Conservation (phyloP, 2,797 vertebrate species). For the Benthosema pterotum region DNA sequence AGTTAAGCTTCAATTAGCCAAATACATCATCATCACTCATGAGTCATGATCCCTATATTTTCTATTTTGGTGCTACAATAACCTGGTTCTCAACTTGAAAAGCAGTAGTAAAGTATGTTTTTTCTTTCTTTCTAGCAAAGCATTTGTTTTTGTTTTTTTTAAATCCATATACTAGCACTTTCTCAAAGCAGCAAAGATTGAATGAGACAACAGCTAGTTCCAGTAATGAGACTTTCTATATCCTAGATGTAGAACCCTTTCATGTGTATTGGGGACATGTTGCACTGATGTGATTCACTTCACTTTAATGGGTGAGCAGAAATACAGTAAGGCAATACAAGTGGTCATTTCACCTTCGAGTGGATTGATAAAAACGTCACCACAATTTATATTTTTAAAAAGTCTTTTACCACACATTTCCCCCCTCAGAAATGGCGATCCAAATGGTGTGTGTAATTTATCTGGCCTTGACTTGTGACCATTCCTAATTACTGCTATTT, state of each 20-base stretch:
- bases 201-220: conserved; percentile 19
- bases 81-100: conserved; percentile 30
- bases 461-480: too few relatives aligned
- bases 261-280: conserved; percentile 39
- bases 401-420: too few relatives aligned
- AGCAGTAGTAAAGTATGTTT: conserved; percentile 3
- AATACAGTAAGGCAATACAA: conserved; percentile 20
- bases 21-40: too few relatives aligned
- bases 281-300: conserved; percentile 75
- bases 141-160: too few relatives aligned
- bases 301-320: conserved; percentile 15
- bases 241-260: conserved; percentile 24
- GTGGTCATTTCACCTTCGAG: too few relatives aligned
- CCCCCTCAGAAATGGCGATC: too few relatives aligned
- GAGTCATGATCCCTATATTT: conserved; percentile 4
- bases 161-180: too few relatives aligned
- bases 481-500: too few relatives aligned
- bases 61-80: conserved; percentile 43
- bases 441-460: too few relatives aligned
- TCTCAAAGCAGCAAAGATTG: conserved; percentile 24
- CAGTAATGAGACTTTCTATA: conserved; percentile 16
- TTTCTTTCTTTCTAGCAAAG: conserved; percentile 9
- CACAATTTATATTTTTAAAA: too few relatives aligned
- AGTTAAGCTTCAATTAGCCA: not conserved
- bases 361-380: too few relatives aligned